Evolutionary conservation across 2,113 vertebrate genomes (phyloP).

Genomic region (Neofelis nebulosa): DNA sequence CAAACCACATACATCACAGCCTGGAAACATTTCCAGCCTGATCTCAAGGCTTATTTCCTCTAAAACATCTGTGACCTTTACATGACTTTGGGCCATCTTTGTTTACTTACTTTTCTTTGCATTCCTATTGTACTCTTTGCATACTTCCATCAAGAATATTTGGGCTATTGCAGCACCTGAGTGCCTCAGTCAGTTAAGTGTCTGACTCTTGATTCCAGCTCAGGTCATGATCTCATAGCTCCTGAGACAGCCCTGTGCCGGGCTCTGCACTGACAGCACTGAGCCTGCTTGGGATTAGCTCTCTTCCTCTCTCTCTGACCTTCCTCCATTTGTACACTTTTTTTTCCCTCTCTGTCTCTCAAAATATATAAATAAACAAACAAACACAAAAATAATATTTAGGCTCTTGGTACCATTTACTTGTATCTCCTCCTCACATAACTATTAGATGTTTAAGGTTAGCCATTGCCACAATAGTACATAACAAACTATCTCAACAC

Average conservation of each 20-base stretch:
- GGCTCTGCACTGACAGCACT: too few relatives aligned
- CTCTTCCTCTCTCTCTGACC: too few relatives aligned
- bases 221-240: too few relatives aligned
- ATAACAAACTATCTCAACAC: neutral
- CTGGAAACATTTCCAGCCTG: neutral
- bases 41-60: neutral
- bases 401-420: neutral
- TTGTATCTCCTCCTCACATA: neutral
- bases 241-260: too few relatives aligned
- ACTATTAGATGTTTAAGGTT: neutral
- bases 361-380: too few relatives aligned
- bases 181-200: too few relatives aligned
- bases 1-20: neutral
- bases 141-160: neutral
- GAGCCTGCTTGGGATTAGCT: too few relatives aligned
- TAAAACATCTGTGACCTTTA: neutral
- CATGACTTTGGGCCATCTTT: neutral
- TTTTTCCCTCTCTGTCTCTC: too few relatives aligned
- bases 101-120: neutral
- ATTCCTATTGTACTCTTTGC: neutral
- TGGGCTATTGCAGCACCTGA: neutral
- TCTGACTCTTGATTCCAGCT: too few relatives aligned
- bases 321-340: too few relatives aligned
- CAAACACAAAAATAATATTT: neutral
- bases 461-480: neutral